phyloP scores from a whole-genome alignment of 2,113 vertebrate genomes.

The Ceyx melanurus region DNA sequence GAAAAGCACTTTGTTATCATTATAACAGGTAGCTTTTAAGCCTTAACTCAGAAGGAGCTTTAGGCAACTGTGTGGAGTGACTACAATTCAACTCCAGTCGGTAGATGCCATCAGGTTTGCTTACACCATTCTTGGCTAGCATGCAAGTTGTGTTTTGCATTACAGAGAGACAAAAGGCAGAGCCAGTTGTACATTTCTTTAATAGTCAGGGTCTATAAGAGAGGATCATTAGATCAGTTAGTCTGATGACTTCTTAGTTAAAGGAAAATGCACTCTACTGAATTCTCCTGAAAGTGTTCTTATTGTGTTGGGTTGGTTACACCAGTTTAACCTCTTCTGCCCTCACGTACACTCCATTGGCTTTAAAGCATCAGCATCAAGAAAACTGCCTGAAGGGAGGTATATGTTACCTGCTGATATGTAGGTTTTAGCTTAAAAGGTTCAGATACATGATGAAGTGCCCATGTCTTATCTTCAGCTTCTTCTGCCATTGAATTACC shows the following conservation, averaged over 20 bases:
- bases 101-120: background rate
- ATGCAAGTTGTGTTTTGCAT: background rate
- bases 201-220: background rate
- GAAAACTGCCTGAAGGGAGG: background rate
- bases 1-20: background rate
- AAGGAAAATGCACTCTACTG: background rate
- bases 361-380: background rate
- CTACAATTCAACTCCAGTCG: background rate
- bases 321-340: slow-evolving; percentile 11
- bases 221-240: background rate
- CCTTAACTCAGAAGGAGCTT: background rate
- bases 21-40: background rate
- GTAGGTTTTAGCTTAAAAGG: background rate
- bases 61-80: background rate
- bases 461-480: background rate
- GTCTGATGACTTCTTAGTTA: background rate
- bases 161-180: background rate
- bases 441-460: background rate
- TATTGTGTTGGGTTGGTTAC: background rate
- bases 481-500: background rate
- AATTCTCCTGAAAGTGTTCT: background rate
- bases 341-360: background rate
- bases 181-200: background rate
- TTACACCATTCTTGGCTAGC: background rate
- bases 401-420: background rate